phyloP scores from a whole-genome alignment of 2,113 vertebrate species.

The Arenaria interpres region DNA sequence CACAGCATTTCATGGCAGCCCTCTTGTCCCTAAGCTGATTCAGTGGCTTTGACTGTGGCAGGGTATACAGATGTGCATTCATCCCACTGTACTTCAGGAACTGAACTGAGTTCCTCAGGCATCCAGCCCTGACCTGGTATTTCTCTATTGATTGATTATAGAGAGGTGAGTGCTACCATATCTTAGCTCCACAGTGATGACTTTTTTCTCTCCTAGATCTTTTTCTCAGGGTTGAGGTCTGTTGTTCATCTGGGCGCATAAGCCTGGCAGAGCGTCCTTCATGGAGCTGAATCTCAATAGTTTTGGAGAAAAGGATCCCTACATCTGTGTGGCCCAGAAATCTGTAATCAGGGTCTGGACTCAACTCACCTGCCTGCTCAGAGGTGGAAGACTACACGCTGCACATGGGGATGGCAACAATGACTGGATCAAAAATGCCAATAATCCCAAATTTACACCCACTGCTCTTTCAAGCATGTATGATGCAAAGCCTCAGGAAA shows the following conservation, averaged over 20 bases:
- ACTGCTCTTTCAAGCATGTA: not conserved
- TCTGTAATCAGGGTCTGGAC: not conserved
- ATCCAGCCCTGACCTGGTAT: not conserved
- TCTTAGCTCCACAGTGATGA: not conserved
- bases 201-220: not conserved
- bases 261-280: not conserved
- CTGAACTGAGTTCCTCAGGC: not conserved
- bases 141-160: accelerated
- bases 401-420: not conserved
- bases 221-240: not conserved
- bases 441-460: not conserved
- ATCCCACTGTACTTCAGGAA: not conserved
- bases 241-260: not conserved
- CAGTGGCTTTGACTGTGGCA: not conserved
- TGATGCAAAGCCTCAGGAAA: not conserved
- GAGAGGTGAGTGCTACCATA: not conserved
- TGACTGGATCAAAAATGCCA: not conserved
- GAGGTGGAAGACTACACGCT: not conserved
- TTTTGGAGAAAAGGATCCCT: not conserved
- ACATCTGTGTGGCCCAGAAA: not conserved
- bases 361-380: not conserved
- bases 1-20: not conserved
- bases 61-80: not conserved
- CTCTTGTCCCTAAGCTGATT: not conserved
- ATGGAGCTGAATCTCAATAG: not conserved